Percentiles rank a stretch among this genome's conserved stretches.
Evolutionary conservation across 2,797 vertebrate species (phyloP).

Genomic region (Centropyge bicolor): DNA sequence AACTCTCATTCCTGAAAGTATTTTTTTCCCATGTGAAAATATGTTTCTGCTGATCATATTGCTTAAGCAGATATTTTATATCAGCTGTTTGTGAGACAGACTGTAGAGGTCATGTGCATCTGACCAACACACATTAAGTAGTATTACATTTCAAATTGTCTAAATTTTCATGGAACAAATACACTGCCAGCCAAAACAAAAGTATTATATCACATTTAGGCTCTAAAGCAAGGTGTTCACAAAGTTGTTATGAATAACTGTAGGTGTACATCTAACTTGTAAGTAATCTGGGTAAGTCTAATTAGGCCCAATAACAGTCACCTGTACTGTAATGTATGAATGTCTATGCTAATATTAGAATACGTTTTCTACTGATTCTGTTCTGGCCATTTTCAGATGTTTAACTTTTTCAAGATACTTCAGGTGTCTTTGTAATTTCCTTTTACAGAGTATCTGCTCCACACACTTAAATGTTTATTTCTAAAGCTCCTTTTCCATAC

Average conservation of each 20-base stretch:
- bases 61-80: slow-evolving; percentile 10
- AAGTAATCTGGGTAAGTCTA: neutral
- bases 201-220: neutral
- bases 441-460: neutral
- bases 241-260: neutral
- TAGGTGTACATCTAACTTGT: neutral
- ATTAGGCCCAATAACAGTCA: neutral
- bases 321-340: neutral
- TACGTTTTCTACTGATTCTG: neutral
- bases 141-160: neutral
- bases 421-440: no score
- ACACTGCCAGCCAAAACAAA: slow-evolving; percentile 36
- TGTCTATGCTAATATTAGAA: neutral
- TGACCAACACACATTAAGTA: neutral
- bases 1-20: neutral
- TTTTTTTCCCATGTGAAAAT: neutral
- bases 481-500: neutral
- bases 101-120: neutral
- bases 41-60: slow-evolving; percentile 7
- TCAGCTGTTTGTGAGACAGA: slow-evolving; percentile 4
- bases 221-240: neutral
- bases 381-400: neutral
- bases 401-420: neutral
- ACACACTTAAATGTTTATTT: neutral
- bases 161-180: slow-evolving; percentile 1